These are phyloP conservation scores for Leptobrachium ailaonicum DNA, from an alignment of 2,113 vertebrate species.

Conservation along the genomic window DNA sequence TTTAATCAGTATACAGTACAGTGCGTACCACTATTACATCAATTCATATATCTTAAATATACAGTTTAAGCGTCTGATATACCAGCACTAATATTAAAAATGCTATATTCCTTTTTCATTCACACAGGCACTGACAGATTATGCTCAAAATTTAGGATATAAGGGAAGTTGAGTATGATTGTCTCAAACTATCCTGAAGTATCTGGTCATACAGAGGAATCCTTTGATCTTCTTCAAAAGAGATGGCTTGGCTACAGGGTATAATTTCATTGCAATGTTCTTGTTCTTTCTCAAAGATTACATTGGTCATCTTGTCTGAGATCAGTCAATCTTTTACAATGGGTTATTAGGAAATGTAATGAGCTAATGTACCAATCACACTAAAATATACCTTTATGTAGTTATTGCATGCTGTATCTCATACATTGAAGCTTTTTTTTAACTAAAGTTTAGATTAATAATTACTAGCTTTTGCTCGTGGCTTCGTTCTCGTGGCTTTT, in stretches of 20 bases:
- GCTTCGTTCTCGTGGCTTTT: too few relatives aligned
- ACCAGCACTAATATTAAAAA: background rate
- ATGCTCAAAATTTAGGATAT: conserved; percentile 14
- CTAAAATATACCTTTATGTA: too few relatives aligned
- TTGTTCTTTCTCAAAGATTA: conserved; percentile 13
- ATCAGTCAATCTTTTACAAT: background rate
- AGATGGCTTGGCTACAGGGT: background rate
- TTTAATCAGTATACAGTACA: too few relatives aligned
- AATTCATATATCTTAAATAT: too few relatives aligned
- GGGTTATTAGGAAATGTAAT: too few relatives aligned
- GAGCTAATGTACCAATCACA: too few relatives aligned
- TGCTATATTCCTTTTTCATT: background rate
- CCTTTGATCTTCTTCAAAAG: conserved; percentile 23
- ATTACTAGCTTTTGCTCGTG: too few relatives aligned
- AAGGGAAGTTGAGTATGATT: conserved; percentile 13
- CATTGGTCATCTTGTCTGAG: background rate
- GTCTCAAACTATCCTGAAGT: conserved; percentile 25
- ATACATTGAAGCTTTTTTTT: too few relatives aligned
- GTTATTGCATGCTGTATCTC: too few relatives aligned
- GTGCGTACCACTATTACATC: too few relatives aligned
- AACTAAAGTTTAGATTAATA: too few relatives aligned
- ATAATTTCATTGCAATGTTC: conserved; percentile 21
- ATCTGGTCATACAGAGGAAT: conserved; percentile 9
- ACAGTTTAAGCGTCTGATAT: too few relatives aligned
- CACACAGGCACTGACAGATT: background rate